Percentiles rank a stretch among this genome's conserved stretches.
phyloP scores from a whole-genome alignment of 1,140 invertebrate genomes.

The Drosophila lowei region DNA sequence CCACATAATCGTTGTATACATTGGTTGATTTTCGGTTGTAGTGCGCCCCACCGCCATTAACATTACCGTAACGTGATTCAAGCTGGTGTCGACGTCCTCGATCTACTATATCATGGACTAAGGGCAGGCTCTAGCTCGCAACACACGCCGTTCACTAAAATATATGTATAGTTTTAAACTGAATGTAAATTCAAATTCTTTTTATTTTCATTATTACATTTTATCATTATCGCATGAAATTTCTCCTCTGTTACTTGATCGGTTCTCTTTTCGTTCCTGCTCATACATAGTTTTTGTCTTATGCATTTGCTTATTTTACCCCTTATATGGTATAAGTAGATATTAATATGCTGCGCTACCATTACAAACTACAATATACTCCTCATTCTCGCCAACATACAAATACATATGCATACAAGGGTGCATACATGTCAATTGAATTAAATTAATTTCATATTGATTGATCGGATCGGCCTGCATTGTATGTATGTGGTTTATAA shows the following conservation, averaged over 20 bases:
- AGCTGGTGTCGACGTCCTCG: too few relatives aligned
- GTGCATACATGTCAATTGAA: slow-evolving; percentile 12
- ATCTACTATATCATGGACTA: too few relatives aligned
- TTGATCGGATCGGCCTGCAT: slow-evolving; percentile 1
- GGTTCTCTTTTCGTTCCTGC: slow-evolving; percentile 6
- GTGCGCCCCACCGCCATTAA: too few relatives aligned
- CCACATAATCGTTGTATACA: too few relatives aligned
- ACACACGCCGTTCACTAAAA: too few relatives aligned
- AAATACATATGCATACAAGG: slow-evolving; percentile 14
- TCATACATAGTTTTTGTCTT: slow-evolving; percentile 32
- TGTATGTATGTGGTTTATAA: slow-evolving; percentile 19
- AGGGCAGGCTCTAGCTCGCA: too few relatives aligned
- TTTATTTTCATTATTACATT: slow-evolving; percentile 57
- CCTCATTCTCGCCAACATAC: slow-evolving; percentile 13
- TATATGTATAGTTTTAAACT: neutral
- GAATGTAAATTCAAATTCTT: slow-evolving; percentile 35
- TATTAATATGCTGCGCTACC: slow-evolving; percentile 55
- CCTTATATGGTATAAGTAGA: slow-evolving; percentile 45
- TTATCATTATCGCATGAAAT: slow-evolving; percentile 17
- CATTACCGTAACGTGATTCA: too few relatives aligned
- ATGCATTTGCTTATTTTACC: slow-evolving; percentile 32
- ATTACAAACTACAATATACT: slow-evolving; percentile 50
- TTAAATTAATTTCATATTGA: neutral
- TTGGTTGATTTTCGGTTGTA: too few relatives aligned
- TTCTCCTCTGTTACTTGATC: slow-evolving; percentile 24